These are phyloP conservation scores for Lepidurus couesii DNA, from an alignment of 1,140 invertebrate genomes.

Conservation along the genomic window DNA sequence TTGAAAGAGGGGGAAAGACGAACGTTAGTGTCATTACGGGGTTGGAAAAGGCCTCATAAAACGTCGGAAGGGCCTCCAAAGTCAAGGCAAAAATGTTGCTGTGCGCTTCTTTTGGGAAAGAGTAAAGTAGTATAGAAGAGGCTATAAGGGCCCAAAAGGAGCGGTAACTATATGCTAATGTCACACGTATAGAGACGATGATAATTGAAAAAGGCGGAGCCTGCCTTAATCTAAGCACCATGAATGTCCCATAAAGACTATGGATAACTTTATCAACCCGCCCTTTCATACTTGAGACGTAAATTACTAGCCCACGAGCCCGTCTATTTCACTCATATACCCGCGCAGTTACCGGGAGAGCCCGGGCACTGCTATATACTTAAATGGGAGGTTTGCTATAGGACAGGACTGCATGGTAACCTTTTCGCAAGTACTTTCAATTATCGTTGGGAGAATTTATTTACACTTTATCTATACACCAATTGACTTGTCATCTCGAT, in stretches of 20 bases:
- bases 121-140: not conserved
- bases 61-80: not conserved
- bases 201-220: slow-evolving; percentile 13
- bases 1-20: slow-evolving; percentile 8
- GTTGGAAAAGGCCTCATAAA: slow-evolving; percentile 4
- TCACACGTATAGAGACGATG: not conserved
- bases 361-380: not conserved
- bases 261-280: slow-evolving; percentile 22
- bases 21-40: slow-evolving; percentile 18
- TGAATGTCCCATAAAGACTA: slow-evolving; percentile 22
- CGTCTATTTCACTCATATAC: not conserved
- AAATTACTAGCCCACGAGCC: slow-evolving; percentile 14
- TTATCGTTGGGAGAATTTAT: not conserved
- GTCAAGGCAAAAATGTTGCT: not conserved
- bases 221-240: slow-evolving; percentile 15
- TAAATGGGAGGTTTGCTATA: not conserved
- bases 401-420: not conserved
- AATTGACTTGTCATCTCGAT: not conserved
- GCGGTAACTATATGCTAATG: slow-evolving; percentile 15
- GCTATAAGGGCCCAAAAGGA: not conserved
- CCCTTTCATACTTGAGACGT: slow-evolving; percentile 7
- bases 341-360: not conserved
- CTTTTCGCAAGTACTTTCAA: slow-evolving; percentile 22
- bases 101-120: not conserved
- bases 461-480: not conserved